Conservation (phyloP, 2,113 vertebrate species). For the Diphyllodes magnificus region DNA sequence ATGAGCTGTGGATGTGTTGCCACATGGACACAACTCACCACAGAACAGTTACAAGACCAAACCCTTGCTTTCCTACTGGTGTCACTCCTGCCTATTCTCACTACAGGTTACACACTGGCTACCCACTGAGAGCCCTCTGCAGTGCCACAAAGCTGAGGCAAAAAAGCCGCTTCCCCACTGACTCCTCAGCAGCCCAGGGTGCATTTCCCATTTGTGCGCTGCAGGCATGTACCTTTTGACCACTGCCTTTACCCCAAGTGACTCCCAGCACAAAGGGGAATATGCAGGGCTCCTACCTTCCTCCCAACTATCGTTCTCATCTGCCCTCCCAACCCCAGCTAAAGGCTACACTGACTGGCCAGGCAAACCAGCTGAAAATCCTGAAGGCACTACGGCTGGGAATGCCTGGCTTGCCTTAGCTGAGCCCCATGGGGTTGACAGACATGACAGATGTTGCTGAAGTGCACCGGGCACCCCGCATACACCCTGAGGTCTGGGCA, state of each 20-base stretch:
- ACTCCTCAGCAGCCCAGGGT: neutral
- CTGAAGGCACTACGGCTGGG: neutral
- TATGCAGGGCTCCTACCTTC: neutral
- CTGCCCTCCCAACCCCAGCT: neutral
- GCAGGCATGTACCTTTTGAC: neutral
- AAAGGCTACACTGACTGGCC: neutral
- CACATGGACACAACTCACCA: neutral
- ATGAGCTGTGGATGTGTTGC: neutral
- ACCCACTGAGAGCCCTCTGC: neutral
- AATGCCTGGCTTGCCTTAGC: neutral
- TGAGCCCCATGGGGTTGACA: accelerated
- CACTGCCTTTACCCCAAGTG: neutral
- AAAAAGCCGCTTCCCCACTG: neutral
- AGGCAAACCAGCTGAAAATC: neutral
- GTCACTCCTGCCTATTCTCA: neutral
- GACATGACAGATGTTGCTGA: neutral
- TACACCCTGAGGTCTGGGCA: neutral
- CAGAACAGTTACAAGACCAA: neutral
- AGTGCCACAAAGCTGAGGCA: neutral
- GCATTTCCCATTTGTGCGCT: neutral
- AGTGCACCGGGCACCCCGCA: neutral
- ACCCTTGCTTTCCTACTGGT: neutral
- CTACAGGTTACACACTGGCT: neutral
- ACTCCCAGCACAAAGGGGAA: neutral
- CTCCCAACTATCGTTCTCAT: neutral